phyloP scores from a whole-genome alignment of 2,797 vertebrate species.

The Ctenosaura bakeri region DNA sequence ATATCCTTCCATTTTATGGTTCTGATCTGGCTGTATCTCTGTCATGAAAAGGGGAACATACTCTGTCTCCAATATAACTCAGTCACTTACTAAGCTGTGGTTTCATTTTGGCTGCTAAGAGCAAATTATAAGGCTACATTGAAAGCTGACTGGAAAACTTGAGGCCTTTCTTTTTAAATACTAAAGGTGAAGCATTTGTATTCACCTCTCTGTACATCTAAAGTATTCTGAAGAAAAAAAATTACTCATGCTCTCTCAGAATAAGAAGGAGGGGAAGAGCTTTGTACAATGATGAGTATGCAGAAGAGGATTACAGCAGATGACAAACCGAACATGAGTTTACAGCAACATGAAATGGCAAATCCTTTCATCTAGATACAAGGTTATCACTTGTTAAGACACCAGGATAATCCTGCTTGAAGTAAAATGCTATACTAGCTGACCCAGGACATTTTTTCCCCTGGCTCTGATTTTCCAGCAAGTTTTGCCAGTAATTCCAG shows the following conservation, averaged over 20 bases:
- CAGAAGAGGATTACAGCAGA: slow-evolving; percentile 71
- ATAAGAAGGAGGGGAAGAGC: slow-evolving; percentile 53
- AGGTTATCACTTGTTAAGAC: slow-evolving; percentile 43
- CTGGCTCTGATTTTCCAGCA: not conserved
- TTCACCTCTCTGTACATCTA: slow-evolving; percentile 65
- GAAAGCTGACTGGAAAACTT: slow-evolving; percentile 37
- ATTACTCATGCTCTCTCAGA: slow-evolving; percentile 24
- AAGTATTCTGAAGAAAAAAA: slow-evolving; percentile 60
- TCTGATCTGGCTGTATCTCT: not conserved
- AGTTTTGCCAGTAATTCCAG: slow-evolving; percentile 28
- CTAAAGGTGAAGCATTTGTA: slow-evolving; percentile 58
- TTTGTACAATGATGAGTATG: slow-evolving; percentile 63
- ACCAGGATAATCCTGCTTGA: slow-evolving; percentile 56
- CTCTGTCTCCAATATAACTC: not conserved
- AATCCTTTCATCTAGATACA: slow-evolving; percentile 57
- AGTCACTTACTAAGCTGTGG: slow-evolving; percentile 23
- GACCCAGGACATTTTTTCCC: slow-evolving; percentile 26
- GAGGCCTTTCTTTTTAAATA: slow-evolving; percentile 55
- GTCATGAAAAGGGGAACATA: not conserved
- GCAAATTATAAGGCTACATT: not conserved
- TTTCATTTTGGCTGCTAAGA: not conserved
- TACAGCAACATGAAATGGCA: slow-evolving; percentile 54
- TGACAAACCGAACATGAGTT: slow-evolving; percentile 64
- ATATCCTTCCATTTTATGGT: not conserved
- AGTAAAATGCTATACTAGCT: not conserved